Base-by-base conservation (phyloP, 2,797 vertebrate species). In the Oryzias sinensis region DNA sequence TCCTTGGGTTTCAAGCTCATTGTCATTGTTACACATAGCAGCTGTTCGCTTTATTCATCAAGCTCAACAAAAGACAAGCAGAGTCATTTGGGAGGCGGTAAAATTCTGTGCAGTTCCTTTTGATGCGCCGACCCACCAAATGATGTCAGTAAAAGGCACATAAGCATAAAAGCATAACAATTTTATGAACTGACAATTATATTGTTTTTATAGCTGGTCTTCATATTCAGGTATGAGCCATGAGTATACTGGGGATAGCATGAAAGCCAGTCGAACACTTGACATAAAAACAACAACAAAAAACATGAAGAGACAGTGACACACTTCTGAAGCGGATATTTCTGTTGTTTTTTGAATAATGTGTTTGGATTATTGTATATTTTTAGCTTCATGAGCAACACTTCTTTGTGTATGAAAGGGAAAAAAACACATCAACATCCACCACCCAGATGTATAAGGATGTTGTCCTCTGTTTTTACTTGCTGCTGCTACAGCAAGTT, bases 1-100 rank as follows among this genome's bases (percentile, higher is more conserved):
- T 37, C 33, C 11, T 37, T 37, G 2, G 33, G 53, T 50, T 53
- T 25, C 25, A 4, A 11, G 53, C 18, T 49, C 18, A 43, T 49
- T 13, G 27, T 55, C 17, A 27, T 45, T 6, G n/a, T 53, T 44
- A 24, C 44, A 50, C 20, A 37, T 33, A 49, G 57, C 43, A 58
- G 47, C 40, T 71, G 25, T 43, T 63, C 16, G 37, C 17, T 59
- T 62, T 49, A 56, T 62, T 56, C 16, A 56, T 56, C 51, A 56
- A 60, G 46, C 14, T 59, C 13, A 22, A 16, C 6, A 63, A 52
- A 17, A 61, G 18, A 61, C 25, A 63, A 46, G 33, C 20, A n/a
- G 57, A 50, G 20, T 42, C 2, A 53, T 47, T 42, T 29, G 24
- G 49, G 18, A 49, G 16, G 29, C 25, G 47, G 46, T 11, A 45